These are phyloP conservation scores for Parazoanthus swiftii DNA, from an alignment of 92 coral and sea anemone genomes.

Conservation along the genomic window DNA sequence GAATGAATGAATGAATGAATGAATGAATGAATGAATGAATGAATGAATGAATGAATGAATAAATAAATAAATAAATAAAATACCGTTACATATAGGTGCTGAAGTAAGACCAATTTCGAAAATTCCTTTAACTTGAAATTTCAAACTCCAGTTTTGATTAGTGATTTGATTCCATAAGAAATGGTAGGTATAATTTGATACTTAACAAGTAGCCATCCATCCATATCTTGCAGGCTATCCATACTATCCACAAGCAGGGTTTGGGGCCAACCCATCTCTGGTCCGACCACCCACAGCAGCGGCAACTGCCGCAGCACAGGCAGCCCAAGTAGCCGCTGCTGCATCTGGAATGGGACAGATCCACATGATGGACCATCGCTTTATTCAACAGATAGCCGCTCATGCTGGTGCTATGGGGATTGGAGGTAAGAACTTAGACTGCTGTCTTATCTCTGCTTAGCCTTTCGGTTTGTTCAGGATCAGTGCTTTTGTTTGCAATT, in stretches of 20 bases:
- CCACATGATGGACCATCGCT: slow-evolving; percentile 60
- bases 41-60: no score
- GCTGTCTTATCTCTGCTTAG: background rate
- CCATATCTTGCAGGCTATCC: slow-evolving; percentile 22
- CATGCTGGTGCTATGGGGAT: slow-evolving; percentile 38
- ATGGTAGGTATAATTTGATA: no score
- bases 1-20: no score
- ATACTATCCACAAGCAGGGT: slow-evolving; percentile 29
- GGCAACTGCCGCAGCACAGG: slow-evolving; percentile 69
- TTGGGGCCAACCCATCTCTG: slow-evolving; percentile 62
- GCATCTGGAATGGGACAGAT: slow-evolving; percentile 61
- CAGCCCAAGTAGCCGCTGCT: slow-evolving; percentile 66
- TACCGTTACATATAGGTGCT: no score
- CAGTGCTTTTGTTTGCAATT: no score
- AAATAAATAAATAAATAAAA: no score
- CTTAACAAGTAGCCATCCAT: background rate
- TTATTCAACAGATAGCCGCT: slow-evolving; percentile 32
- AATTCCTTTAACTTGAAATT: no score
- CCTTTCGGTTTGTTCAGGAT: background rate
- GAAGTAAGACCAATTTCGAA: no score
- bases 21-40: no score
- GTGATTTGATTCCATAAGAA: no score
- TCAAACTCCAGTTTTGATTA: no score
- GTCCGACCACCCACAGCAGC: slow-evolving; percentile 69
- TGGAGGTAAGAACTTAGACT: slow-evolving; percentile 7